A percentile compares a stretch with the other conserved stretches of the same genome.
These are phyloP conservation scores for Ceriagrion tenellum DNA, from an alignment of 2,888 invertebrate species.

Conservation along the genomic window DNA sequence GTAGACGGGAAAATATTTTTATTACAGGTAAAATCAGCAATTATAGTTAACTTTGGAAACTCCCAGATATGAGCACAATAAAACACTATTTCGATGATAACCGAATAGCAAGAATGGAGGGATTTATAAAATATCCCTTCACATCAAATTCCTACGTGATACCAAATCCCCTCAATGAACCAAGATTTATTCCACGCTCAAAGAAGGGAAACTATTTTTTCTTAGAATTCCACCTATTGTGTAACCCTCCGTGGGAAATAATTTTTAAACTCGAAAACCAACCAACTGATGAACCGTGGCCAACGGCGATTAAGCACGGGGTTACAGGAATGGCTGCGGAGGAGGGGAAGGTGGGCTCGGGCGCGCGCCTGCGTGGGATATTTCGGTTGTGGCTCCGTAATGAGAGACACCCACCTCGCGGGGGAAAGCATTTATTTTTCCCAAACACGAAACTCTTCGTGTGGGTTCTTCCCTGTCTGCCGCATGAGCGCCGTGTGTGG, in stretches of 20 bases:
- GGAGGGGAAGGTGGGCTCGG: background rate
- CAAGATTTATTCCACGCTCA: background rate
- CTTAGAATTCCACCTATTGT: background rate
- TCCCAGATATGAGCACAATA: too few relatives aligned
- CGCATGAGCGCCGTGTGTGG: constrained; percentile 6
- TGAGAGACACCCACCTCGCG: background rate
- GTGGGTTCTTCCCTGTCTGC: constrained; percentile 4
- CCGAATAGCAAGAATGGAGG: too few relatives aligned
- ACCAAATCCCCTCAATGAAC: background rate
- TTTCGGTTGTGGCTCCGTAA: background rate
- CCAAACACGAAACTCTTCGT: constrained; percentile 11
- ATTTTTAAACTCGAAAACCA: background rate
- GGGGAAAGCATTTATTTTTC: background rate
- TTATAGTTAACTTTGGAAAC: too few relatives aligned
- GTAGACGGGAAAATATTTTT: too few relatives aligned
- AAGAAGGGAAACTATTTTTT: background rate
- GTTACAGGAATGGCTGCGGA: background rate
- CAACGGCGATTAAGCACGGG: background rate
- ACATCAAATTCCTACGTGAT: too few relatives aligned
- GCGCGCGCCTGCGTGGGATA: background rate
- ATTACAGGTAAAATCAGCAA: too few relatives aligned
- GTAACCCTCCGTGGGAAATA: background rate
- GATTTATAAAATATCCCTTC: too few relatives aligned
- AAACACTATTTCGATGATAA: too few relatives aligned
- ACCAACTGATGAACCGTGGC: background rate